A percentile compares a stretch with the other conserved stretches of the same genome.
Conservation (phyloP, 2,888 invertebrate species). For the Acanthosepion lycidas region DNA sequence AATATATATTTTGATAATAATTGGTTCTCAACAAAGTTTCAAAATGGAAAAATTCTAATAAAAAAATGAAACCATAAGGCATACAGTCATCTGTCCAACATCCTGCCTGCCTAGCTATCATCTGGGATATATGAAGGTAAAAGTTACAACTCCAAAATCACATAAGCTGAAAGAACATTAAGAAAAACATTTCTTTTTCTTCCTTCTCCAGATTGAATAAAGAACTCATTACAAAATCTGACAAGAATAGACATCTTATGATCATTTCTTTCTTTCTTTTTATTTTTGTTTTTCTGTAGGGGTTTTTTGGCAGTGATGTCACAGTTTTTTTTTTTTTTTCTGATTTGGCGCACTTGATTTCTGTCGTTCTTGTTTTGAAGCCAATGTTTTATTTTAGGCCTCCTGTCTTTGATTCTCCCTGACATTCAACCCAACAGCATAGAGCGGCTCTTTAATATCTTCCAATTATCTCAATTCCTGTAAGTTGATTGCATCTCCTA, state of each 20-base stretch:
- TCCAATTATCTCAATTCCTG: conserved; percentile 33
- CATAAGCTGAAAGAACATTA: not conserved
- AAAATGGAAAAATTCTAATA: no score
- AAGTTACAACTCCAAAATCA: not conserved
- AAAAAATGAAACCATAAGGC: no score
- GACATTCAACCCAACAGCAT: not conserved
- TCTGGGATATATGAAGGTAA: not conserved
- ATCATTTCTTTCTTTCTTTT: not conserved
- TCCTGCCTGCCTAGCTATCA: no score
- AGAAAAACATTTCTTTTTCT: not conserved
- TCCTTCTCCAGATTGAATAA: not conserved
- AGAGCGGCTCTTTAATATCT: not conserved
- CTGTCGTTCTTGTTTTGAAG: not conserved
- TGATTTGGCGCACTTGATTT: not conserved
- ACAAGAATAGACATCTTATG: not conserved
- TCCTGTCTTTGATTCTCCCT: not conserved
- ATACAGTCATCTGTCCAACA: no score
- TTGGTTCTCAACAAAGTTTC: no score
- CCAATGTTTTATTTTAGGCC: not conserved
- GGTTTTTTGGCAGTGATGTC: not conserved
- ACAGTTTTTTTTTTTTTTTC: not conserved
- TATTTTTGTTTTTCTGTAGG: not conserved
- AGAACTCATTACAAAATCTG: not conserved
- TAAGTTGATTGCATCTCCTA: not conserved
- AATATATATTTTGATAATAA: no score